A percentile compares a stretch with the other conserved stretches of the same genome.
phyloP scores from a whole-genome alignment of 2,797 vertebrate genomes.

The Urophycis tenuis region DNA sequence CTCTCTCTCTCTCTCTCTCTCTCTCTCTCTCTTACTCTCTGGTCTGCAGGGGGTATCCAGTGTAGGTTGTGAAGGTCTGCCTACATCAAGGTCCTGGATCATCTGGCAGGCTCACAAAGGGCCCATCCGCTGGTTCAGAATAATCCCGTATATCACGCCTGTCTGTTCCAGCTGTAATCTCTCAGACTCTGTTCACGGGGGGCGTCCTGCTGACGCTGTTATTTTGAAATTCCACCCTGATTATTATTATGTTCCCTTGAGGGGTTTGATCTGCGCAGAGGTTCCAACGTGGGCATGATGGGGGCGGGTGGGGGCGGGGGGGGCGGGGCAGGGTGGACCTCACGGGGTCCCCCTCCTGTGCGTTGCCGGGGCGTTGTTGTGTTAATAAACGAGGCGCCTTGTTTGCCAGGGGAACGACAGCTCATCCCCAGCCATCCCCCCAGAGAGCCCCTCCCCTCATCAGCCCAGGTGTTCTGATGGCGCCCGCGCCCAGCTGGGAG shows the following conservation, averaged over 20 bases:
- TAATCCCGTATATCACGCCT: conserved; percentile 53
- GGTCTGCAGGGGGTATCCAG: conserved; percentile 7
- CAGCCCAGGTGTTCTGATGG: not conserved
- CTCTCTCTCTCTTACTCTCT: not conserved
- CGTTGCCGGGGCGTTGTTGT: not conserved
- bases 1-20: conserved; percentile 3
- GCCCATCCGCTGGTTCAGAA: conserved; percentile 45
- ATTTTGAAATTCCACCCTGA: conserved; percentile 47
- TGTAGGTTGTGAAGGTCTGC: conserved; percentile 28
- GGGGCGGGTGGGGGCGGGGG: not conserved
- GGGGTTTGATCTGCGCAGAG: conserved; percentile 35
- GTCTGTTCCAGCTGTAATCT: conserved; percentile 46
- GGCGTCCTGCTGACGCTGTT: conserved; percentile 47
- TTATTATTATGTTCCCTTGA: conserved; percentile 50
- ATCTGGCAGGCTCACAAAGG: conserved; percentile 43
- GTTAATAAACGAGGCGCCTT: not conserved
- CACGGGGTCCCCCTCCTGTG: not conserved
- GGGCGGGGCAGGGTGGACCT: not conserved
- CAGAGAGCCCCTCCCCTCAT: not conserved
- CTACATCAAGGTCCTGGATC: conserved; percentile 29
- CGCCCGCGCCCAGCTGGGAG: no score
- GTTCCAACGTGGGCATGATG: conserved; percentile 8
- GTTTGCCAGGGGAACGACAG: not conserved
- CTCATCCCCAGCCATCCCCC: not conserved
- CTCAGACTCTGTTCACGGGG: conserved; percentile 48